Conservation (phyloP, 2,113 vertebrate species). For the Dipodomys ordii region DNA sequence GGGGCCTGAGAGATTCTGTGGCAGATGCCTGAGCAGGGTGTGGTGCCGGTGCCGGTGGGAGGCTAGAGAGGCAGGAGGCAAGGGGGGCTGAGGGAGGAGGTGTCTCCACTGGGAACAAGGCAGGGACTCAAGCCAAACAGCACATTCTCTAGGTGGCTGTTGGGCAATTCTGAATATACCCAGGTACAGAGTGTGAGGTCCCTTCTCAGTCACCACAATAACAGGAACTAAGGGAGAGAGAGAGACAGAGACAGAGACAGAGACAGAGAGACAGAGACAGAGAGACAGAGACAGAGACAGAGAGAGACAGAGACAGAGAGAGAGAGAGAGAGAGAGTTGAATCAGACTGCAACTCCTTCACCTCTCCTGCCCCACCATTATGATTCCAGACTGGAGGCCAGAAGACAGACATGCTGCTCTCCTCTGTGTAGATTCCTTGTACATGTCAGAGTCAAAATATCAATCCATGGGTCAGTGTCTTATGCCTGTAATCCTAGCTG, state of each 20-base stretch:
- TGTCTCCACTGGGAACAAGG: neutral
- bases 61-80: neutral
- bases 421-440: neutral
- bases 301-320: neutral
- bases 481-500: no score
- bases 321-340: neutral
- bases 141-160: neutral
- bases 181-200: neutral
- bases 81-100: neutral
- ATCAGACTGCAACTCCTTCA: neutral
- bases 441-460: rapidly evolving
- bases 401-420: neutral
- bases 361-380: no score
- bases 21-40: neutral
- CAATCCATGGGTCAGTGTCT: no score
- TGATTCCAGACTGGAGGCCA: no score
- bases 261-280: neutral
- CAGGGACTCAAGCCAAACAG: conserved; percentile 16
- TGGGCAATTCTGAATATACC: conserved; percentile 42
- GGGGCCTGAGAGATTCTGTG: neutral
- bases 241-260: no score
- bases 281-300: neutral
- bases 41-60: neutral
- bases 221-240: neutral
- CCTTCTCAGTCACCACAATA: neutral